phyloP scores from a whole-genome alignment of 2,113 vertebrate genomes.

The Semicossyphus pulcher region DNA sequence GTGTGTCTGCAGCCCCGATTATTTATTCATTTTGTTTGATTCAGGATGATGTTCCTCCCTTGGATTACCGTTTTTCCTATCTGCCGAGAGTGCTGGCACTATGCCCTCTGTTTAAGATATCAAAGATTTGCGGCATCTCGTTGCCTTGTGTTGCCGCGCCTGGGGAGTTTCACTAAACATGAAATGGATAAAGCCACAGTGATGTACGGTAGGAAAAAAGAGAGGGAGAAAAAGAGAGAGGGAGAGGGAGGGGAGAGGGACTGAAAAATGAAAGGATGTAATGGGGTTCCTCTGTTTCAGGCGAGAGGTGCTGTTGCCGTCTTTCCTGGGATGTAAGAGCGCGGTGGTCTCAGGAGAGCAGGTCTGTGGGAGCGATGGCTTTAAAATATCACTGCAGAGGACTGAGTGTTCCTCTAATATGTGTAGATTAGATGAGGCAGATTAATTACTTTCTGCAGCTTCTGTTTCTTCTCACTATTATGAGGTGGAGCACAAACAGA shows the following conservation, averaged over 20 bases:
- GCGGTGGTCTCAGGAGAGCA: conserved; percentile 69
- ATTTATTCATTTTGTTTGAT: conserved; percentile 88
- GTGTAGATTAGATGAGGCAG: conserved; percentile 68
- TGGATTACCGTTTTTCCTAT: conserved; percentile 79
- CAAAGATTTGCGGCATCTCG: conserved; percentile 81
- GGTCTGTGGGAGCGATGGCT: conserved; percentile 58
- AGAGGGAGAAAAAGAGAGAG: background rate
- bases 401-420: conserved; percentile 66
- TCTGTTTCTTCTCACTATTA: conserved; percentile 53
- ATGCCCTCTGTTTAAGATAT: conserved; percentile 86
- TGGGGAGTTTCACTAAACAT: conserved; percentile 84
- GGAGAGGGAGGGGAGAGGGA: conserved; percentile 16
- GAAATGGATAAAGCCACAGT: conserved; percentile 81
- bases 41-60: conserved; percentile 82
- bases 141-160: conserved; percentile 75
- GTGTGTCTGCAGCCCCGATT: conserved; percentile 83
- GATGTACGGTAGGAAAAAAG: conserved; percentile 48
- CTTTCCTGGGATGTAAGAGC: conserved; percentile 66
- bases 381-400: conserved; percentile 73
- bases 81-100: conserved; percentile 78
- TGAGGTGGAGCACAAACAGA: conserved; percentile 62
- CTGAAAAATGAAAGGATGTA: conserved; percentile 75
- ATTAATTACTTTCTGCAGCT: conserved; percentile 60
- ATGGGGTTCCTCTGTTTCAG: conserved; percentile 74
- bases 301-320: conserved; percentile 41